Conservation (phyloP, 2,797 vertebrate species). For the Epinephelus coioides region DNA sequence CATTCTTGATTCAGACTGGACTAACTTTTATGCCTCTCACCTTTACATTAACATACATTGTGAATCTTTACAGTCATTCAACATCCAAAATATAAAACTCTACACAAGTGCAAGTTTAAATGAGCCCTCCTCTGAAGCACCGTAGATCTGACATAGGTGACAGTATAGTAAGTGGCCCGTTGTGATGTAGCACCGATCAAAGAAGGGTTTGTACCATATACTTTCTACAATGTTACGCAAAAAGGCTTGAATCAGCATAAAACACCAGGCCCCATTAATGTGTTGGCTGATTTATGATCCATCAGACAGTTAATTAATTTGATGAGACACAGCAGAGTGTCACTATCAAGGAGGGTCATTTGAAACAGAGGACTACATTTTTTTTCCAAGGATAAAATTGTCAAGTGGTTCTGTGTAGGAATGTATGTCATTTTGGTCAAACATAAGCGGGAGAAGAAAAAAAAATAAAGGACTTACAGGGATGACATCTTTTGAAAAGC, state of each 20-base stretch:
- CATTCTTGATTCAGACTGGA: constrained; percentile 10
- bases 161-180: constrained; percentile 33
- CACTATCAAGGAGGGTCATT: constrained; percentile 82
- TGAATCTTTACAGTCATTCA: not conserved
- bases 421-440: constrained; percentile 59
- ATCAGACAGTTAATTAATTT: constrained; percentile 84
- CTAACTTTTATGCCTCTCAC: not conserved
- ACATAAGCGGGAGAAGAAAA: constrained; percentile 23
- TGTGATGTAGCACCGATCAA: constrained; percentile 54
- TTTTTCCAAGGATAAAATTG: constrained; percentile 67
- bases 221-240: constrained; percentile 58
- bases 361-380: constrained; percentile 72
- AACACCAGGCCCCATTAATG: constrained; percentile 73
- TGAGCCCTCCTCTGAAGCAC: constrained; percentile 1
- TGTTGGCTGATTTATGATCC: constrained; percentile 81
- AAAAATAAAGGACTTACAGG: not conserved
- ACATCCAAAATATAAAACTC: not conserved
- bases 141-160: constrained; percentile 37
- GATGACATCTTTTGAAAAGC: constrained; percentile 55
- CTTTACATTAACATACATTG: not conserved
- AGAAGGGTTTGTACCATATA: constrained; percentile 62
- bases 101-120: constrained; percentile 10
- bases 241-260: constrained; percentile 80
- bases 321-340: constrained; percentile 84
- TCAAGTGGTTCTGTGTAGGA: constrained; percentile 54